phyloP scores from a whole-genome alignment of 2,797 vertebrate genomes.

The Molossus molossus region DNA sequence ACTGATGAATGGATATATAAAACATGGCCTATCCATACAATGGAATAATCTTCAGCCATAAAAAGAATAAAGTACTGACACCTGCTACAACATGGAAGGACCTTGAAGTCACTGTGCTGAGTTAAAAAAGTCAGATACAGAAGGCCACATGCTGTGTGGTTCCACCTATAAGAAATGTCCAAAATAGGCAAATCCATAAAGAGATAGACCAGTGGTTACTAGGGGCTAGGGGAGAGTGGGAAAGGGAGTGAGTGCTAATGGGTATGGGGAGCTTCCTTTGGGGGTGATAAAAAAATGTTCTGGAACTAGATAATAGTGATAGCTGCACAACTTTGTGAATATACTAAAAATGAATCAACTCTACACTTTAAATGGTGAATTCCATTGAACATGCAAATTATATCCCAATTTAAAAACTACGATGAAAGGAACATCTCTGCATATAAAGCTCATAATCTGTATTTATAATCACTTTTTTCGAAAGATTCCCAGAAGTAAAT shows the following conservation, averaged over 20 bases:
- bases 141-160: background rate
- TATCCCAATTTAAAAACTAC: background rate
- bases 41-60: background rate
- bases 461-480: constrained; percentile 14
- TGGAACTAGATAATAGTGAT: background rate
- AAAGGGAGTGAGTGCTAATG: background rate
- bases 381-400: background rate
- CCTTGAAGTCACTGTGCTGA: background rate
- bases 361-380: background rate
- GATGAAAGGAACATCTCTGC: background rate
- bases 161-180: background rate
- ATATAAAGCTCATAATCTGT: background rate
- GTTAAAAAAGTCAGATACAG: background rate
- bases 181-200: background rate
- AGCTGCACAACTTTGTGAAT: background rate
- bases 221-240: background rate
- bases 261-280: background rate
- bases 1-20: background rate
- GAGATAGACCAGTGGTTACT: background rate
- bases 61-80: background rate
- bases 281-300: background rate
- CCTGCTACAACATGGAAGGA: background rate
- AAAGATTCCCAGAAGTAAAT: constrained; percentile 37
- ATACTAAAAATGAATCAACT: background rate
- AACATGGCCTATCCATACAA: background rate